Conservation (phyloP, 2,113 vertebrate species). For the Zingel zingel region DNA sequence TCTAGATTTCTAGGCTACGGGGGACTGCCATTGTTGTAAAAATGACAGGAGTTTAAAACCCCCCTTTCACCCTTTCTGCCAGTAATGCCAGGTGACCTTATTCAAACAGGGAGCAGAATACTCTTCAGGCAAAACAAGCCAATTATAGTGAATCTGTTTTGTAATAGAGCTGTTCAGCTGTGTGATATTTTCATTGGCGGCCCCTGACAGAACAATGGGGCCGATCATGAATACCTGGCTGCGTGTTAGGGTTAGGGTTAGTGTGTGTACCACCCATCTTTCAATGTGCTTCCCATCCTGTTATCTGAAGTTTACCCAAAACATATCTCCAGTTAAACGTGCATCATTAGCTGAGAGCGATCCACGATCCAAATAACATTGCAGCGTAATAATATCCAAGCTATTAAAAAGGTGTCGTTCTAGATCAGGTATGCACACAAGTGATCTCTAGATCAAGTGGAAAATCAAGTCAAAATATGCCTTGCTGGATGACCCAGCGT, state of each 20-base stretch:
- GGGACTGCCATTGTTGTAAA: too few species aligned
- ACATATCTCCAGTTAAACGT: background rate
- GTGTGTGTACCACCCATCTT: background rate
- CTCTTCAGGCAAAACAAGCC: background rate
- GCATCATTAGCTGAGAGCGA: background rate
- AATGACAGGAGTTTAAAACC: too few species aligned
- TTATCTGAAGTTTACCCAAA: slow-evolving; percentile 3
- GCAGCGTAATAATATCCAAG: background rate
- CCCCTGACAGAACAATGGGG: background rate
- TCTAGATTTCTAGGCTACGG: too few species aligned
- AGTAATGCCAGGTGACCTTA: background rate
- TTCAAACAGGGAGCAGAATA: background rate
- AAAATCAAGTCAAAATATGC: slow-evolving; percentile 18
- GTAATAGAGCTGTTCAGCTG: background rate
- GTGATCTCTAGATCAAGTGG: background rate
- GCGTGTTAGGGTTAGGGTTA: background rate
- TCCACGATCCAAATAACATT: background rate
- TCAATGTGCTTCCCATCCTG: background rate
- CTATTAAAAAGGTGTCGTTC: background rate
- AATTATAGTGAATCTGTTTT: background rate
- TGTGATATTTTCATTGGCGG: slow-evolving; percentile 1
- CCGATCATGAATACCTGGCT: background rate
- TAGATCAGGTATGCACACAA: background rate
- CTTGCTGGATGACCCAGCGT: background rate
- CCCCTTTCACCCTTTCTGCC: background rate